Percentiles rank a stretch among this genome's conserved stretches.
Conservation (phyloP, 1,140 invertebrate genomes). For the Penaeus japonicus region DNA sequence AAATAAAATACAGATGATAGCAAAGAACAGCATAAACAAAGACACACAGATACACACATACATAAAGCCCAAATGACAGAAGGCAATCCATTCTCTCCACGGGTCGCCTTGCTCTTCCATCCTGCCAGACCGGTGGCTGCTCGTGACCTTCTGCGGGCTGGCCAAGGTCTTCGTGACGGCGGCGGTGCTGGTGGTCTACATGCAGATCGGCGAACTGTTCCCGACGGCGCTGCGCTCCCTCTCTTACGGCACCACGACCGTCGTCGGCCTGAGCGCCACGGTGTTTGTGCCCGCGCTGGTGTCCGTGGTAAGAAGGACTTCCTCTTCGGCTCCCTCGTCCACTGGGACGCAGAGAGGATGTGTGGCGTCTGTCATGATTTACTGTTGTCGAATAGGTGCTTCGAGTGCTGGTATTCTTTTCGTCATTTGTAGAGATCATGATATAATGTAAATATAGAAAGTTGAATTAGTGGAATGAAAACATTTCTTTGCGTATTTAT, state of each 20-base stretch:
- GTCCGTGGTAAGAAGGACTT: slow-evolving; percentile 37
- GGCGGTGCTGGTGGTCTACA: slow-evolving; percentile 62
- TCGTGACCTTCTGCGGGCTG: slow-evolving; percentile 40
- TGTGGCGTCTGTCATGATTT: background rate
- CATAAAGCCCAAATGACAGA: no score
- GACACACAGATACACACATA: no score
- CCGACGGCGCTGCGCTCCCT: slow-evolving; percentile 65
- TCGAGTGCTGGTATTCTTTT: no score
- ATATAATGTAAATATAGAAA: no score
- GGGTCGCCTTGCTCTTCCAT: background rate
- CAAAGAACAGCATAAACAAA: no score
- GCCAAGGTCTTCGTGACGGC: slow-evolving; percentile 40
- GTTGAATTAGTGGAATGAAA: no score
- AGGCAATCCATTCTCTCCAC: no score
- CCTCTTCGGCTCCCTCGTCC: background rate
- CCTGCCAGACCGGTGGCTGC: slow-evolving; percentile 19
- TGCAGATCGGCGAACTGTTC: slow-evolving; percentile 66
- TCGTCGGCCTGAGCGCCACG: slow-evolving; percentile 3
- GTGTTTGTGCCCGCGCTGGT: slow-evolving; percentile 33
- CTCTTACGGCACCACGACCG: slow-evolving; percentile 62
- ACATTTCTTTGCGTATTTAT: no score
- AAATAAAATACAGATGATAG: no score
- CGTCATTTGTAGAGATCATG: no score
- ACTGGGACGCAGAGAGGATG: background rate
- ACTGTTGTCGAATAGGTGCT: no score